A percentile compares a stretch with the other conserved stretches of the same genome.
Conservation (phyloP, 2,113 vertebrate species). For the Butorides virescens region DNA sequence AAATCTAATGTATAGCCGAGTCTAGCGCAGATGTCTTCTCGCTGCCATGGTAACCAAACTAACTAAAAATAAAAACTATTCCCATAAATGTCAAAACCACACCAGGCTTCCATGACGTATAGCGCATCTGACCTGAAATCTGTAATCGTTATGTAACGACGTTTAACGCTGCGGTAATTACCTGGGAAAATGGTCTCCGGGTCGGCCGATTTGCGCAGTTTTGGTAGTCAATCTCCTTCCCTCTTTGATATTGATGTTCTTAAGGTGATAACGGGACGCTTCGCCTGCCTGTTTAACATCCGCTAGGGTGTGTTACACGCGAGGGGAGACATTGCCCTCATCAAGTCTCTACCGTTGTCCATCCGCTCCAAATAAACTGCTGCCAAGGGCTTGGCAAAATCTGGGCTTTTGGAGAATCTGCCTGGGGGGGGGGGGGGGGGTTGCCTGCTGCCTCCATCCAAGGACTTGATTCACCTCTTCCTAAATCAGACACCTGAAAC, state of each 20-base stretch:
- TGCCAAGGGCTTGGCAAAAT: fast-evolving
- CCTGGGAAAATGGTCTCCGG: background rate
- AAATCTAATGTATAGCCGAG: background rate
- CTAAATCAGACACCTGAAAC: background rate
- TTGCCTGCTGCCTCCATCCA: background rate
- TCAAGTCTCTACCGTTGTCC: fast-evolving
- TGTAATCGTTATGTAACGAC: background rate
- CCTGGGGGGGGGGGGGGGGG: too few relatives aligned
- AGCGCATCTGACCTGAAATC: slow-evolving; percentile 39
- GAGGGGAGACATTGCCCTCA: fast-evolving
- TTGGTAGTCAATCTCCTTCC: background rate
- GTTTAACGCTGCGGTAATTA: background rate
- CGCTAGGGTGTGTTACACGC: fast-evolving
- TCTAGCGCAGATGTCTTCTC: background rate
- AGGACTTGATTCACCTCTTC: background rate
- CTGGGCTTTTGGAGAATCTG: background rate
- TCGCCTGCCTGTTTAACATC: background rate
- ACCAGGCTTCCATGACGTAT: background rate
- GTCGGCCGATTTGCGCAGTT: background rate
- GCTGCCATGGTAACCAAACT: slow-evolving; percentile 62
- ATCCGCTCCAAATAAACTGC: background rate
- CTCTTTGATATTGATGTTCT: fast-evolving
- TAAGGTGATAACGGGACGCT: background rate
- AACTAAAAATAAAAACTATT: slow-evolving; percentile 66
- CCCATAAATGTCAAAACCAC: slow-evolving; percentile 62